phyloP scores from a whole-genome alignment of 1,140 invertebrate genomes.

The fruit fly (Drosophila melanogaster) region DNA sequence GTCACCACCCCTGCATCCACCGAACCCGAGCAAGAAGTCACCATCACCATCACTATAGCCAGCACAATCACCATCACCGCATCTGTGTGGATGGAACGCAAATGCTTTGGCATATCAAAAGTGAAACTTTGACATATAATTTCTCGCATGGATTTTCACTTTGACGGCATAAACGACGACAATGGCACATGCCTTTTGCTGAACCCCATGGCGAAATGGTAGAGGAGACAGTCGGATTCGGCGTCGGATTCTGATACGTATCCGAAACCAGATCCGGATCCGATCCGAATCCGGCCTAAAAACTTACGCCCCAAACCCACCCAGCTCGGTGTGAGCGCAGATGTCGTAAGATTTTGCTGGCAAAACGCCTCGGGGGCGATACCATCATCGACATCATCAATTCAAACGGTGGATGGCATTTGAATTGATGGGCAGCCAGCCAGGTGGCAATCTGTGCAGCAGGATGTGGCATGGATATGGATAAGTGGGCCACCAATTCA shows the following conservation, averaged over 20 bases:
- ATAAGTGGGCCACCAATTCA: not conserved
- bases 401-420: constrained; percentile 36
- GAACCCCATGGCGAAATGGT: constrained; percentile 14
- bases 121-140: constrained; percentile 83
- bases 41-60: not conserved
- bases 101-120: constrained; percentile 79
- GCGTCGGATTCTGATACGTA: not conserved
- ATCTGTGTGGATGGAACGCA: constrained; percentile 19
- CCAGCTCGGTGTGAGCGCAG: constrained; percentile 13
- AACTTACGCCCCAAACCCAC: not conserved
- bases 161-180: constrained; percentile 77
- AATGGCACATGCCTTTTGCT: constrained; percentile 58
- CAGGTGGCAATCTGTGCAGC: constrained; percentile 18
- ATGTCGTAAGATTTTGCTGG: constrained; percentile 18
- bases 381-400: constrained; percentile 48
- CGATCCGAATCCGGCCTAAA: constrained; percentile 14
- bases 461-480: not conserved
- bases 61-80: not conserved
- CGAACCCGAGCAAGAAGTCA: no score
- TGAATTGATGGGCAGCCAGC: constrained; percentile 25
- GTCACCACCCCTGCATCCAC: not conserved
- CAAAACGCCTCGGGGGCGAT: constrained; percentile 20
- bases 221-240: constrained; percentile 3
- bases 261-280: not conserved
- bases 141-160: constrained; percentile 81